A percentile compares a stretch with the other conserved stretches of the same genome.
phyloP scores from a whole-genome alignment of 64 coral and sea anemone species.

The Platygyra sinensis region DNA sequence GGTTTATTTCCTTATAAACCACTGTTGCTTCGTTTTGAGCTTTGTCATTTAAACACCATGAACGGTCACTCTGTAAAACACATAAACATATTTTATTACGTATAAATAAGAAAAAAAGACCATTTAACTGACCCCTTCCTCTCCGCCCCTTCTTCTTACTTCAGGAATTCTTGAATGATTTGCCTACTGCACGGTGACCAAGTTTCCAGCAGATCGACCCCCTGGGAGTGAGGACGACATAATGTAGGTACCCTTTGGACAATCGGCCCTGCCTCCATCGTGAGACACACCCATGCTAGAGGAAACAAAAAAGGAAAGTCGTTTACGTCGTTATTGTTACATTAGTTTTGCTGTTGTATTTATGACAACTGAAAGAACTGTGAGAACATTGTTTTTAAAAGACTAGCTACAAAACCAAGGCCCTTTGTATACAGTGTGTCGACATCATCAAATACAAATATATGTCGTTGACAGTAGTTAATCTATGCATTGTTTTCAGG shows the following conservation, averaged over 20 bases:
- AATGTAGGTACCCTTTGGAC: slow-evolving; percentile 45
- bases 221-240: slow-evolving; percentile 60
- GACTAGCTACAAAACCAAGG: too few relatives aligned
- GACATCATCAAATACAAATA: too few relatives aligned
- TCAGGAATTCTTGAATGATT: slow-evolving; percentile 56
- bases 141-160: not conserved
- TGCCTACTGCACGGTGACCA: slow-evolving; percentile 68
- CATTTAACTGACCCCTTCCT: too few relatives aligned
- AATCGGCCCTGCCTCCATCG: slow-evolving; percentile 25
- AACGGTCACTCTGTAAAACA: not conserved
- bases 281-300: slow-evolving; percentile 67
- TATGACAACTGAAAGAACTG: too few relatives aligned
- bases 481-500: too few relatives aligned
- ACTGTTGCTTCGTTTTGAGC: not conserved
- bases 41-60: not conserved
- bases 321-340: not conserved
- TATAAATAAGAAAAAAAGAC: too few relatives aligned
- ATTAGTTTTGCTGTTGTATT: too few relatives aligned
- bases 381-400: too few relatives aligned
- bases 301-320: not conserved
- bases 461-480: too few relatives aligned
- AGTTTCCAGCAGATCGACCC: slow-evolving; percentile 48
- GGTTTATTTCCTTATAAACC: not conserved
- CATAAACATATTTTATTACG: too few relatives aligned
- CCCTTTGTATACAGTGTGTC: too few relatives aligned